Evolutionary conservation across 2,888 invertebrate species (phyloP).

Genomic region (Dicranocentrus wangi): DNA sequence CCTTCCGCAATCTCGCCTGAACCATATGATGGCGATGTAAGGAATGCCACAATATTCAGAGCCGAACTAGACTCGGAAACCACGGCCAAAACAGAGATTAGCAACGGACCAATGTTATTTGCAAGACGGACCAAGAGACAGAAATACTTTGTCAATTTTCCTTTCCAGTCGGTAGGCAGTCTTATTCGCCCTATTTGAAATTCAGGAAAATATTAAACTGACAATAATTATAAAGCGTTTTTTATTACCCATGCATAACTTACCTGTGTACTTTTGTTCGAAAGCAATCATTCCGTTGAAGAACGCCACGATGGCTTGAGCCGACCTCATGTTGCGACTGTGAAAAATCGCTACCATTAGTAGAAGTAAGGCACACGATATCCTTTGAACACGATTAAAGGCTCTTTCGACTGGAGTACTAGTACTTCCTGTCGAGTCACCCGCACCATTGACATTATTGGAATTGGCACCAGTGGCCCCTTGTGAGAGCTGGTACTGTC

Average conservation of each 20-base stretch:
- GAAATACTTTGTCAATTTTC: constrained; percentile 50
- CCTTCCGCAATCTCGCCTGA: constrained; percentile 6
- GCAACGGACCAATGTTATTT: constrained; percentile 41
- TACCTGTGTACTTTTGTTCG: constrained; percentile 56
- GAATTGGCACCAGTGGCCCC: neutral
- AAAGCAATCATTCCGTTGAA: constrained; percentile 56
- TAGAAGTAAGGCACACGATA: constrained; percentile 45
- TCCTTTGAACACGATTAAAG: constrained; percentile 33
- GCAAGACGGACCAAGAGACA: constrained; percentile 45
- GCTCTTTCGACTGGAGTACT: constrained; percentile 31
- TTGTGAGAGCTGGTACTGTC: constrained; percentile 17
- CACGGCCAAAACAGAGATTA: constrained; percentile 42
- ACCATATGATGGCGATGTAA: neutral
- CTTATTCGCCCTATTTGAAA: constrained; percentile 42
- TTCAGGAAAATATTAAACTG: neutral
- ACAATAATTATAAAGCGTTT: neutral
- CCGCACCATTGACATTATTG: neutral
- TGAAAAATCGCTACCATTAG: constrained; percentile 39
- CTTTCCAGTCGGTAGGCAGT: constrained; percentile 55
- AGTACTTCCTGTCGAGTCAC: constrained; percentile 1
- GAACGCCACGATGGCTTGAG: constrained; percentile 35
- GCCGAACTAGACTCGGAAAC: constrained; percentile 43
- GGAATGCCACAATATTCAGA: constrained; percentile 38
- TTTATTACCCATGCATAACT: too few species aligned
- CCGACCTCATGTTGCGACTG: constrained; percentile 35